These are phyloP conservation scores for Rynchops niger DNA, from an alignment of 2,113 vertebrate genomes.

Conservation along the genomic window DNA sequence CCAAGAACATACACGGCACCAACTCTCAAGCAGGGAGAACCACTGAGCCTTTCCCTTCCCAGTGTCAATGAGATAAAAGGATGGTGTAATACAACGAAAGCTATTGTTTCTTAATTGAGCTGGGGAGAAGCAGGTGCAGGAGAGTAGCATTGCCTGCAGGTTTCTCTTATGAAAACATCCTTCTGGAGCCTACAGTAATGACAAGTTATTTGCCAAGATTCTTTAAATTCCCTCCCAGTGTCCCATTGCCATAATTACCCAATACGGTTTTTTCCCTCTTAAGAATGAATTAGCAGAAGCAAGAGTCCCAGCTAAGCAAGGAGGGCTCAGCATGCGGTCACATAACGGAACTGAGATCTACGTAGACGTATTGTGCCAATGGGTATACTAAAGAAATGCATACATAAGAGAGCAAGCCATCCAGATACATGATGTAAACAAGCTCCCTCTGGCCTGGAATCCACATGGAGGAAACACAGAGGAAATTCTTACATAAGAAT, in stretches of 20 bases:
- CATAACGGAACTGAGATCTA: background rate
- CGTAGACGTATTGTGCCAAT: background rate
- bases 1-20: background rate
- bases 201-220: background rate
- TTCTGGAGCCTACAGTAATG: constrained; percentile 26
- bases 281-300: constrained; percentile 1
- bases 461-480: background rate
- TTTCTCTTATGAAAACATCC: constrained; percentile 37
- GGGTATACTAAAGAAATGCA: background rate
- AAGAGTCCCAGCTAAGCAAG: background rate
- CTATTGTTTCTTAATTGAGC: background rate
- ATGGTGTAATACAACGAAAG: background rate
- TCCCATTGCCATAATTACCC: constrained; percentile 10
- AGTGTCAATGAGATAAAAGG: background rate
- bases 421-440: background rate
- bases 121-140: constrained; percentile 45
- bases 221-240: constrained; percentile 13
- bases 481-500: background rate
- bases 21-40: background rate
- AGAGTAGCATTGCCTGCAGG: constrained; percentile 17
- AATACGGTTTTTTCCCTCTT: background rate
- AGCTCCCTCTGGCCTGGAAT: background rate
- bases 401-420: background rate
- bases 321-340: background rate
- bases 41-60: background rate